phyloP scores from a whole-genome alignment of 2,797 vertebrate genomes.

The Phyllotis vaccarum region DNA sequence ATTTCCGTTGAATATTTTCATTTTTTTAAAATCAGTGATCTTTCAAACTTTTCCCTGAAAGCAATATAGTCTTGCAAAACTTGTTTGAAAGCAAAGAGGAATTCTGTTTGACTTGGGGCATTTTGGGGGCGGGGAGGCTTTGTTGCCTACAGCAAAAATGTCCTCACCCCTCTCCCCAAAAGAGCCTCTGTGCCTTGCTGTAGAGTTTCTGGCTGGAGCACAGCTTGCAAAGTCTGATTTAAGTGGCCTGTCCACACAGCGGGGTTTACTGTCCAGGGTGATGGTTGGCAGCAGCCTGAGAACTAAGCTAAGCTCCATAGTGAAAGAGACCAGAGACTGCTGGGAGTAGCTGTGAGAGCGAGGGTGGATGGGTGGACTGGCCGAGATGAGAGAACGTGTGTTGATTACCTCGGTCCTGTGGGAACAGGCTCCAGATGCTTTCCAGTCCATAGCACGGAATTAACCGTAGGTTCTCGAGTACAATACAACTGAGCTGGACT shows the following conservation, averaged over 20 bases:
- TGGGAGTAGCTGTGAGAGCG: not conserved
- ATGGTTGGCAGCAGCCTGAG: not conserved
- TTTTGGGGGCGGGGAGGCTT: not conserved
- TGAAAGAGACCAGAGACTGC: not conserved
- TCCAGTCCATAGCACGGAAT: not conserved
- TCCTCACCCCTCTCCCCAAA: not conserved
- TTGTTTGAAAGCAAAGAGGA: not conserved
- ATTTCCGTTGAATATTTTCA: constrained; percentile 44
- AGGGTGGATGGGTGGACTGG: too few species aligned
- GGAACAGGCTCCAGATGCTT: not conserved
- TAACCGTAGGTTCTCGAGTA: constrained; percentile 14
- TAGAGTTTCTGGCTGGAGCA: constrained; percentile 19
- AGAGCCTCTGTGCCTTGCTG: not conserved
- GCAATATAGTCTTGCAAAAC: not conserved
- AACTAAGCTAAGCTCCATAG: not conserved
- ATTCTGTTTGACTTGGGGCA: not conserved
- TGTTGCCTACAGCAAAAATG: not conserved
- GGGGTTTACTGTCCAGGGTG: not conserved
- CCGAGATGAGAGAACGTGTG: not conserved
- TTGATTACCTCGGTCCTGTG: not conserved
- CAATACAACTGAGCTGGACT: not conserved
- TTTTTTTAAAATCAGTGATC: not conserved
- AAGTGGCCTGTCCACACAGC: not conserved
- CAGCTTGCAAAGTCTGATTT: not conserved
- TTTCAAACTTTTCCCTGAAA: constrained; percentile 14